Base-by-base conservation (phyloP, 1,140 invertebrate genomes). In the Drosophila tristis region DNA sequence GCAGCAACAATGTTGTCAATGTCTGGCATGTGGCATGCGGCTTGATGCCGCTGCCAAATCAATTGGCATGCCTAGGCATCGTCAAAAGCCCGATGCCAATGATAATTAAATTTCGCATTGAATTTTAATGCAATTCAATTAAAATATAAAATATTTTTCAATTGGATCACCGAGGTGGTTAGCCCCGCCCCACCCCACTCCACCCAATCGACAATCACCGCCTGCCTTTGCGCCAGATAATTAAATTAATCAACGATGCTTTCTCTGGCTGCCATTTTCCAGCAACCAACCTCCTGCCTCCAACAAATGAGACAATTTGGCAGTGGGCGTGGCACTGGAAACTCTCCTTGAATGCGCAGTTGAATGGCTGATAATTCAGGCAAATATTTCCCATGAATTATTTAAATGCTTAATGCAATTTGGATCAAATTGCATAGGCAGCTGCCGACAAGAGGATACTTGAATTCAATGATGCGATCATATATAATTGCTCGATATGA, bases 121-220 rank as follows among this genome's bases (percentile, higher is more conserved):
- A 44, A 63, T 82, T 79, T 79, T 78, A 84, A 79, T 78, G 80
- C 70, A 70, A 75, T 75, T 63, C 62, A 84, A 84, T 82, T 74
- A 70, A 78, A 75, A 74, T 75, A 84, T 76, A 61, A 68, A 61
- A 76, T 74, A 74, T 79, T 78, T 79, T 79, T 67, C 56, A 73
- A 78, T 65, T 78, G 61, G 48, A 66, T 73, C 63, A 29, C 56
- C 55, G 66, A 59, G 56, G 65, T 26, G 54, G 44, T 45, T 76
- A 58, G 53, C 49, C 49, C 26, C 43, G 43, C 20, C 3, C 35
- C 35, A 1, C 20, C 3, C 35, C 35, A 4, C 26, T 0, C 31
- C 8, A 4, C 0, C 35, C 9, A 11, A 39, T 1, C 35, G 11
- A 11, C 35, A 39, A 39, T 39, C 11, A 39, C 11, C 35, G 11